These are phyloP conservation scores for Spinibarbus caldwelli DNA, from an alignment of 2,797 vertebrate species.

Conservation along the genomic window DNA sequence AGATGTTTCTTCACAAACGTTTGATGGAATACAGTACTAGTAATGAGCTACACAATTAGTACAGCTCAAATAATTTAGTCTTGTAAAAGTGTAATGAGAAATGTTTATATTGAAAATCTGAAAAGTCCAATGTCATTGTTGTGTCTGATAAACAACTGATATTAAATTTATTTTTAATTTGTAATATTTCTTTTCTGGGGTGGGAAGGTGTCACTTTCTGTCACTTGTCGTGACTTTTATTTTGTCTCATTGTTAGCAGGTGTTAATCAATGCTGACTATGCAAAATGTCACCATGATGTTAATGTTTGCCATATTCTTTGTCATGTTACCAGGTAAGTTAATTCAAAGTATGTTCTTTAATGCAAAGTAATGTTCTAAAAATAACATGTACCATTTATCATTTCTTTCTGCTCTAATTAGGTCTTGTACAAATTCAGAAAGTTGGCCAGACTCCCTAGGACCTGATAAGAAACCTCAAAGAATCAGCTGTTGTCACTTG, in stretches of 20 bases:
- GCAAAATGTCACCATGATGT: slow-evolving; percentile 26
- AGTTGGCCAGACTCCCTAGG: slow-evolving; percentile 49
- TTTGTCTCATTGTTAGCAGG: background rate
- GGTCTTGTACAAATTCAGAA: background rate
- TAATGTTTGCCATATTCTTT: slow-evolving; percentile 39
- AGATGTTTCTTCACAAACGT: background rate
- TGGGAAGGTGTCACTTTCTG: background rate
- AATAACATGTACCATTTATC: background rate
- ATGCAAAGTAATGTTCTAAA: background rate
- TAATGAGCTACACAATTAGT: background rate
- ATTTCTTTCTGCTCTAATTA: background rate
- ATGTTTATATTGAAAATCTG: background rate
- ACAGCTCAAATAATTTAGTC: background rate
- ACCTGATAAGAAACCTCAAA: background rate
- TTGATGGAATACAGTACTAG: background rate
- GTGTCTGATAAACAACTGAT: background rate
- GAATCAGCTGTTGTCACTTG: slow-evolving; percentile 58
- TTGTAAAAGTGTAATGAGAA: background rate
- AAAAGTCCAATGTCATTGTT: background rate
- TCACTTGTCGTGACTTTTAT: background rate
- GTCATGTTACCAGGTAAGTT: slow-evolving; percentile 2
- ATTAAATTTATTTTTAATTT: background rate
- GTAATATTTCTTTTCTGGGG: background rate
- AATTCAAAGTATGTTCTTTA: background rate
- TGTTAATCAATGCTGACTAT: background rate